phyloP scores from a whole-genome alignment of 2,113 vertebrate species.

The Equus quagga region DNA sequence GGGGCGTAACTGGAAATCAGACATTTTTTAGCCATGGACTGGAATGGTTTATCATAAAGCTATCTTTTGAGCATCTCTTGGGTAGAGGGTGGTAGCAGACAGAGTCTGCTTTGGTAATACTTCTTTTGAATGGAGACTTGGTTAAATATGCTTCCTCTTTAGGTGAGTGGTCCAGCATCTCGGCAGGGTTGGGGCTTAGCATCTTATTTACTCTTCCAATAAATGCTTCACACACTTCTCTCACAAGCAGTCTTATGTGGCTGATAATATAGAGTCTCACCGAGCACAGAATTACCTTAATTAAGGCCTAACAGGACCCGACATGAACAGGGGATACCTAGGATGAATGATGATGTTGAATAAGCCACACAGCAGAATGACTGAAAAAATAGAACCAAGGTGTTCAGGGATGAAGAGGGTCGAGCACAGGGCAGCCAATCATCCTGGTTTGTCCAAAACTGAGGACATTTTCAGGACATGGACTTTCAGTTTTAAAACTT shows the following conservation, averaged over 20 bases:
- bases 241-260: not conserved
- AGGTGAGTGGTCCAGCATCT: not conserved
- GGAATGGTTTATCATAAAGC: not conserved
- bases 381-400: not conserved
- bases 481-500: not conserved
- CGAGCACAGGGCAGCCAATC: rapidly evolving
- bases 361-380: not conserved
- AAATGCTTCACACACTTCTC: not conserved
- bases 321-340: not conserved
- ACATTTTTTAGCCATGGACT: not conserved
- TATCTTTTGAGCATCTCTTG: not conserved
- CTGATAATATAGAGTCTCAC: not conserved
- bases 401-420: not conserved
- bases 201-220: not conserved
- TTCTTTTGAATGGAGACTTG: not conserved
- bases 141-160: not conserved
- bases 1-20: not conserved
- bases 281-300: not conserved
- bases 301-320: not conserved
- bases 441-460: not conserved
- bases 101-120: not conserved
- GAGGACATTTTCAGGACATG: not conserved
- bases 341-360: not conserved
- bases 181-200: not conserved
- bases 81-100: no score